phyloP scores from a whole-genome alignment of 1,140 invertebrate genomes.

The Meloidogyne chitwoodi region DNA sequence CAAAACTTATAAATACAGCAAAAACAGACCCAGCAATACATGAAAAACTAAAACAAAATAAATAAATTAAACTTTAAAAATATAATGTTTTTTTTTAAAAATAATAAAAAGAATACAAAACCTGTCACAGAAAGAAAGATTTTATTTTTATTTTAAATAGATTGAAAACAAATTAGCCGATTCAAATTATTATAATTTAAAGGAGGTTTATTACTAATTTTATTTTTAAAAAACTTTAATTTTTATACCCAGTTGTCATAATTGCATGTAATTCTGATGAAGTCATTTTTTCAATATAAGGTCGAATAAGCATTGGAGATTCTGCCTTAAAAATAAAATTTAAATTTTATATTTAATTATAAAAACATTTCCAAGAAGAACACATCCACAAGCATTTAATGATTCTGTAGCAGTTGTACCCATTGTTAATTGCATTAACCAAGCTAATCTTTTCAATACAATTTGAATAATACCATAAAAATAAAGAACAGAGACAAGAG shows the following conservation, averaged over 20 bases:
- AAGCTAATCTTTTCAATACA: slow-evolving; percentile 10
- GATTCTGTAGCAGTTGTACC: slow-evolving; percentile 85
- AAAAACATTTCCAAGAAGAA: slow-evolving; percentile 75
- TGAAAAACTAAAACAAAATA: slow-evolving; percentile 68
- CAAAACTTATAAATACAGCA: slow-evolving; percentile 70
- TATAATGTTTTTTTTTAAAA: no score
- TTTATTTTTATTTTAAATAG: no score
- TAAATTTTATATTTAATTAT: background rate
- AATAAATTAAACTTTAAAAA: background rate
- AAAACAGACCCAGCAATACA: slow-evolving; percentile 88
- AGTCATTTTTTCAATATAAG: slow-evolving; percentile 75
- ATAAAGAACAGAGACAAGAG: slow-evolving; percentile 71
- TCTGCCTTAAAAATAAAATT: slow-evolving; percentile 61
- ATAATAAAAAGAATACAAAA: no score
- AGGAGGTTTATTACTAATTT: no score
- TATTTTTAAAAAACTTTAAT: no score
- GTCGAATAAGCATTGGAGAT: slow-evolving; percentile 79
- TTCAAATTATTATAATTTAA: no score
- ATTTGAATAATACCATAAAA: slow-evolving; percentile 72
- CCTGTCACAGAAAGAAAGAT: no score
- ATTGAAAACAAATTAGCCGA: no score
- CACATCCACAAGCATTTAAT: slow-evolving; percentile 78
- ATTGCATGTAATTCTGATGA: slow-evolving; percentile 83
- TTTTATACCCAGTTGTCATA: slow-evolving; percentile 74
- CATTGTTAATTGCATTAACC: slow-evolving; percentile 26